Base-by-base conservation (phyloP, 1,140 invertebrate species). In the Scaptomyza graminum region DNA sequence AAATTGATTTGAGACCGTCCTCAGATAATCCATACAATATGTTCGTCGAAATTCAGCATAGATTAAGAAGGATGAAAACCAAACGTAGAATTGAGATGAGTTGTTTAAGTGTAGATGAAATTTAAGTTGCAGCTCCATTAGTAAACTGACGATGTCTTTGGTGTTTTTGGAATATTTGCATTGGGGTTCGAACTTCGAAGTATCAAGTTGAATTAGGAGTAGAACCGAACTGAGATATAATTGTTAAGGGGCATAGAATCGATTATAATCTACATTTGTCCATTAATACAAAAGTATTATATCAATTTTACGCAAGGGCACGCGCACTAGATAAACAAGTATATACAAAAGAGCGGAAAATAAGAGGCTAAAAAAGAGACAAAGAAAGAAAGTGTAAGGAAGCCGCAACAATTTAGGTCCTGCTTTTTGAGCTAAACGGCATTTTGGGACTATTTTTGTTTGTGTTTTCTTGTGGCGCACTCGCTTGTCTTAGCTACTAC, bases 41-140 rank as follows among this genome's bases (percentile, higher is more conserved):
- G n/a, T 5, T 57, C 52, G n/a, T 46, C 46, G 61, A 50, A 37
- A 18, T 22, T 18, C 16, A 60, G 56, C 31, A 13, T 7, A 31
- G 7, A 31, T 31, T 31, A 31, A 31, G 28, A 5, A 31, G 18
- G 18, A 31, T 43, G 13, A n/a, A 44, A 22, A n/a, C 41, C 25
- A 41, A 15, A 46, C 52, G 52, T 34, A 7, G 37, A 37, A 37
- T 34, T 51, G 18, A 34, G 61, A 65, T 44, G 51, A 51, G 18
- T 39, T 16, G 22, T 64, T 55, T 39, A 34, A 25, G 43, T 50
- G 51, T 25, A 25, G 61, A 41, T 50, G 52, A 56, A 16, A 31
- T n/a, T 44, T 22, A 47, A 57, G 41, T 56, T 57, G 55, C 16
- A 67, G 34, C 7, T 66, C 64, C 55, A 46, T 22, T n/a, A 63